Base-by-base conservation (phyloP, 2,113 vertebrate genomes). In the Mandrillus leucophaeus region DNA sequence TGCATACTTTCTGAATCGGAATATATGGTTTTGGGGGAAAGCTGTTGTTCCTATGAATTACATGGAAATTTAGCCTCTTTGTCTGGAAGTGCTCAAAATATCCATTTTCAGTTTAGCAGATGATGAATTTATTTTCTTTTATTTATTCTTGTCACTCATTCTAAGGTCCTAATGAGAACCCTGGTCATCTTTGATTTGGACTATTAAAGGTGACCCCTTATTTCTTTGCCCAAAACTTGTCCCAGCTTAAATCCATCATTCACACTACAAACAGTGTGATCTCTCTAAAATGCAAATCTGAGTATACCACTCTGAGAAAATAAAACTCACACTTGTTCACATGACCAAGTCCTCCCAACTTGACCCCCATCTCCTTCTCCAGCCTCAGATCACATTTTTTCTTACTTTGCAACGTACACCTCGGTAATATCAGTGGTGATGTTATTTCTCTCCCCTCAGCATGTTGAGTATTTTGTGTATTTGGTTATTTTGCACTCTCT, bases 131-230 rank as follows among this genome's bases (percentile, higher is more conserved):
- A 66, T 48, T 43, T 52, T 40, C 38, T 55, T 40, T 89, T 50
- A 50, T 59, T 86, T 66, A 11, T 32, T 84, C 16, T 13, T 87
- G 6, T 25, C 32, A 5, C 35, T 14, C 0, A 5, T 40, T 84
- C 14, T 76, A 11, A 57, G 85, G 48, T 66, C 76, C 80, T 75
- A 72, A 66, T 6, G 48, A 70, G 78, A 83, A 78, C 30, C 30
- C 14, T 8, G 13, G 14, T 94, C 23, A 30, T 88, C 64, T 70
- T 16, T 90, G 27, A 66, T 45, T 59, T 57, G 45, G 30, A 23
- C 38, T 93, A 55, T 91, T 96, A 64, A 70, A 81, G 22, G 16
- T 50, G 64, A 81, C 64, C 95, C 13, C 73, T 38, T 27, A 38
- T 84, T 80, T 76, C 35, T 76, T 81, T 43, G 32, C 13, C 22